Evolutionary conservation across 37 sponge, comb jelly and placozoan genomes (phyloP), one percentile per base, ranked within the genome.

Genomic region (Spongilla lacustris): DNA sequence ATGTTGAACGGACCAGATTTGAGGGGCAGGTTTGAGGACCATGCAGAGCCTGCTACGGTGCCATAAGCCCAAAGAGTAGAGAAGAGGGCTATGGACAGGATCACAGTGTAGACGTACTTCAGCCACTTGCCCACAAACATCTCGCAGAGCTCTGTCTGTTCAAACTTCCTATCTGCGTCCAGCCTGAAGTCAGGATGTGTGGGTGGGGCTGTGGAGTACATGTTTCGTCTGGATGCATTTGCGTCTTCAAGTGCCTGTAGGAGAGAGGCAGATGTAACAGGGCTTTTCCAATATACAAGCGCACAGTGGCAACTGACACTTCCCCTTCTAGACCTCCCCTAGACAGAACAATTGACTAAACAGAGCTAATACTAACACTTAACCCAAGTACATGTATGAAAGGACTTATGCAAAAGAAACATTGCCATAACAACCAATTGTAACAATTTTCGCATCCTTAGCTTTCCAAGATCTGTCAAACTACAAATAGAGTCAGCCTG

Each of bases 71-170:
- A 33, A 5, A 30, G 32, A 1, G 73, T 28, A 14, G 32, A 32
- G 73, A 72, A 72, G 73, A 72, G 27, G 73, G 73, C 3, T 9
- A 72, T 21, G 27, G 32, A 33, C 14, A 72, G 73, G 21, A 32
- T 28, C 12, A 72, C 0, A 14, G 32, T 72, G 73, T 72, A 72
- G n/a, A 72, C 29, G 73, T 33, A 72, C 73, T 72, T 72, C 28
- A 72, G 32, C 73, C 73, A 72, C 29, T 24, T 5, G 29, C 73
- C 73, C 12, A 72, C 73, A 23, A 72, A 72, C 14, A 24, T 4
- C 73, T 72, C 73, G 14, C 73, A 72, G 73, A 72, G 73, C 27
- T 72, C 73, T 12, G 31, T 72, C 29, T 30, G 73, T 32, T 72
- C 73, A 14, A 72, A 72, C 73, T 72, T 72, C 17, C 73, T 30